phyloP scores from a whole-genome alignment of 1,140 invertebrate species.

The Mylabris phalerata region DNA sequence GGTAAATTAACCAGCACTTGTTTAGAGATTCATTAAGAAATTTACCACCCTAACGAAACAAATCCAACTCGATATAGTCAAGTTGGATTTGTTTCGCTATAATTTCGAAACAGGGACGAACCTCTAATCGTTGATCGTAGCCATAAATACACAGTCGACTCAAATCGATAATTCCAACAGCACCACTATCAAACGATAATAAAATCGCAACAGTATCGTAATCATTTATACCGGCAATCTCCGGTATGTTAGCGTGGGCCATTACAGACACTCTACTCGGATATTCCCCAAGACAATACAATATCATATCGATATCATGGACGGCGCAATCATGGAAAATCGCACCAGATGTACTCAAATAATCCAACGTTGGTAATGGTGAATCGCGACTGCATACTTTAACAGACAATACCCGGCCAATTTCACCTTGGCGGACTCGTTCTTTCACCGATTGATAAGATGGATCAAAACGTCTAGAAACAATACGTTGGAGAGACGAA shows the following conservation, averaged over 20 bases:
- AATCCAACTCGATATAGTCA: too few relatives aligned
- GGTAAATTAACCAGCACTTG: too few relatives aligned
- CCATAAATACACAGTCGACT: constrained; percentile 57
- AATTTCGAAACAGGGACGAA: constrained; percentile 18
- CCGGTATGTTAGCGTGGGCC: constrained; percentile 50
- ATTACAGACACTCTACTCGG: constrained; percentile 51
- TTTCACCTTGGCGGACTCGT: constrained; percentile 48
- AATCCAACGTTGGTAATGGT: constrained; percentile 54
- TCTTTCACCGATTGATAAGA: constrained; percentile 48
- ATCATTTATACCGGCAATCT: constrained; percentile 54
- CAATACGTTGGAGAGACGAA: not conserved
- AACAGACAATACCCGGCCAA: constrained; percentile 57
- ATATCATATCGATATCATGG: constrained; percentile 61
- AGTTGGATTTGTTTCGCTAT: too few relatives aligned
- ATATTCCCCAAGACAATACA: constrained; percentile 56
- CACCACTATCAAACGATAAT: constrained; percentile 57
- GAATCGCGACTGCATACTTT: constrained; percentile 58
- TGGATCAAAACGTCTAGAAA: constrained; percentile 55
- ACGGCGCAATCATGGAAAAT: constrained; percentile 68
- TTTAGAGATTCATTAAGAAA: too few relatives aligned
- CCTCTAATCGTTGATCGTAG: constrained; percentile 66
- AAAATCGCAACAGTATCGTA: constrained; percentile 58
- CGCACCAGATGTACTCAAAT: constrained; percentile 58
- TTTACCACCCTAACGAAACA: too few relatives aligned
- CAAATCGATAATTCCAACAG: constrained; percentile 57